These are phyloP conservation scores for Dendropsophus ebraccatus DNA, from an alignment of 2,113 vertebrate species.

Conservation along the genomic window DNA sequence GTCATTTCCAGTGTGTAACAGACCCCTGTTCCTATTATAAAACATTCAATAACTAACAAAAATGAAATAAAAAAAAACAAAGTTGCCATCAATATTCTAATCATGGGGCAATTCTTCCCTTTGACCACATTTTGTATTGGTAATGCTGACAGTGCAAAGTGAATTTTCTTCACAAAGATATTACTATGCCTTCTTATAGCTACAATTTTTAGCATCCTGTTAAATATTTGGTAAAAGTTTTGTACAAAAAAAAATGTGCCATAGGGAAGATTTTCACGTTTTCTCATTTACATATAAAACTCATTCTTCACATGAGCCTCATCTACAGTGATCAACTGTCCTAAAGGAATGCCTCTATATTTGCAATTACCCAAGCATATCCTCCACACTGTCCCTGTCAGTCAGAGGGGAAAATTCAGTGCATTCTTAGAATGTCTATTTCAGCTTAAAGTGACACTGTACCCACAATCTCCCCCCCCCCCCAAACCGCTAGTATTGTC, in stretches of 20 bases:
- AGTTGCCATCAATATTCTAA: background rate
- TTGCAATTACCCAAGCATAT: background rate
- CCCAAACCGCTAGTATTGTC: no score
- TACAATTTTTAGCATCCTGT: background rate
- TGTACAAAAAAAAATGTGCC: background rate
- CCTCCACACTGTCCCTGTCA: background rate
- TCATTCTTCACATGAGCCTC: background rate
- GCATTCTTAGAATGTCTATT: background rate
- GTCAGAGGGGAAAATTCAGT: background rate
- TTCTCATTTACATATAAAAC: background rate
- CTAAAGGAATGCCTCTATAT: background rate
- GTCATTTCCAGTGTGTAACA: constrained; percentile 81
- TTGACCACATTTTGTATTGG: background rate
- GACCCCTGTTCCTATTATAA: constrained; percentile 77
- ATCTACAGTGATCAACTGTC: background rate
- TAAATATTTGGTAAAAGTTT: background rate
- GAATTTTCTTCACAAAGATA: background rate
- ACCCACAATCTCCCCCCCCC: no score
- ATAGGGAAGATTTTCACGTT: background rate
- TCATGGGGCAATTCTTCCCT: background rate
- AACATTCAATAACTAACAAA: constrained; percentile 42
- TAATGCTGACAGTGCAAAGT: constrained; percentile 1
- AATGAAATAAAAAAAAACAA: background rate
- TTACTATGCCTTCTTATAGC: no score
- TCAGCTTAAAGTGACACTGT: no score